These are phyloP conservation scores for Bombylius major DNA, from an alignment of 2,888 invertebrate species.

Conservation along the genomic window DNA sequence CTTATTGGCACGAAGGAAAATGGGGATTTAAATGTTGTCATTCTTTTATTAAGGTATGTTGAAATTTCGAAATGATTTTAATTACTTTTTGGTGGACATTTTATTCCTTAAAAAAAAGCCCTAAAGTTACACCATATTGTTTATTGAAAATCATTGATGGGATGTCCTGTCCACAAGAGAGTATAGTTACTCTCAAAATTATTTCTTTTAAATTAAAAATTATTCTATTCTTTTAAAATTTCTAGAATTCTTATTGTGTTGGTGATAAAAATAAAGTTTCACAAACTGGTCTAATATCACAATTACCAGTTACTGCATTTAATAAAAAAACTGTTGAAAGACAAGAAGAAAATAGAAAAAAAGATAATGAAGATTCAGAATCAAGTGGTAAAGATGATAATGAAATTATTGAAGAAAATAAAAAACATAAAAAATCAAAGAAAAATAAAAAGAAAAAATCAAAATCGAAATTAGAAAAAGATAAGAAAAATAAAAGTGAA, in stretches of 20 bases:
- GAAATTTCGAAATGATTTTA: background rate
- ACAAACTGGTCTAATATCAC: background rate
- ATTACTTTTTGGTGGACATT: background rate
- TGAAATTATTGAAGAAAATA: conserved; percentile 14
- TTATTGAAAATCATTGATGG: too few species aligned
- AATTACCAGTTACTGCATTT: background rate
- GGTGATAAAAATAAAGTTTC: conserved; percentile 42
- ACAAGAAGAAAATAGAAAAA: too few species aligned
- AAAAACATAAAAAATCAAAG: conserved; percentile 20
- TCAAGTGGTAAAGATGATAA: too few species aligned
- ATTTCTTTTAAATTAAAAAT: background rate
- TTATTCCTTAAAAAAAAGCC: too few species aligned
- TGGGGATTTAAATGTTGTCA: conserved; percentile 98
- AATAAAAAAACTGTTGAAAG: conserved; percentile 13
- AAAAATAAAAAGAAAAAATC: conserved; percentile 20
- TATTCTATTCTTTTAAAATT: conserved; percentile 16
- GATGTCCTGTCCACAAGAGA: background rate
- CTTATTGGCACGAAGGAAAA: conserved; percentile 79
- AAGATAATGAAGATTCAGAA: too few species aligned
- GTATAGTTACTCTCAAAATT: background rate
- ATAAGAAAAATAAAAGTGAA: conserved; percentile 40
- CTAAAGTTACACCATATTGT: too few species aligned
- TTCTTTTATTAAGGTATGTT: conserved; percentile 61
- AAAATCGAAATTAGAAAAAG: conserved; percentile 36
- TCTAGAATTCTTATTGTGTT: conserved; percentile 72